Percentiles rank a stretch among this genome's conserved stretches.
These are phyloP conservation scores for Cataglyphis livida DNA, from an alignment of 2,888 invertebrate species.

Conservation along the genomic window DNA sequence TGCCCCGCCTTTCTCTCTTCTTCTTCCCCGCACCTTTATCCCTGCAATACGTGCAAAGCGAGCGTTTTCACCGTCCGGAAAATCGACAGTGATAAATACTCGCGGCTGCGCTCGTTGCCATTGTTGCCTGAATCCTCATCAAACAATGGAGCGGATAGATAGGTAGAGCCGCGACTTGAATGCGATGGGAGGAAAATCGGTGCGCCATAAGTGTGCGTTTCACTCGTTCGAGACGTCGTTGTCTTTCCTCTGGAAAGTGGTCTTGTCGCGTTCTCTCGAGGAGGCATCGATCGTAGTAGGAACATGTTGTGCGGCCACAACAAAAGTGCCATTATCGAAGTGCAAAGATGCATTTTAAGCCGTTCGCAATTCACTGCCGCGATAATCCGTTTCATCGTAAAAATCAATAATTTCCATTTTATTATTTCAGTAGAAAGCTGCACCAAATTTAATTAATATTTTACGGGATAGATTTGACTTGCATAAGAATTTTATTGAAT, in stretches of 20 bases:
- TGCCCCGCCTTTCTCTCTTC: background rate
- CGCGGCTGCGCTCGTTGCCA: slow-evolving; percentile 39
- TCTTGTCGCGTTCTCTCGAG: slow-evolving; percentile 18
- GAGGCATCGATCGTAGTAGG: slow-evolving; percentile 21
- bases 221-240: slow-evolving; percentile 23
- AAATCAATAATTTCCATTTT: background rate
- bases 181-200: slow-evolving; percentile 42
- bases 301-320: background rate
- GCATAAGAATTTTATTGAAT: background rate
- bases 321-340: background rate
- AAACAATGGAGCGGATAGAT: slow-evolving; percentile 59
- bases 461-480: background rate
- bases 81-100: slow-evolving; percentile 62
- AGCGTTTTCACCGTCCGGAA: slow-evolving; percentile 46
- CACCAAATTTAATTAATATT: background rate
- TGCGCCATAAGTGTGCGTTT: slow-evolving; percentile 40
- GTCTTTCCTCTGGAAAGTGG: slow-evolving; percentile 19
- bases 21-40: background rate
- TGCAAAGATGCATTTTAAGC: slow-evolving; percentile 5
- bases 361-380: background rate
- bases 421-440: background rate
- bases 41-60: slow-evolving; percentile 43
- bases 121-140: slow-evolving; percentile 57
- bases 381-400: no score
- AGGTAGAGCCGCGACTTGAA: slow-evolving; percentile 42